Base-by-base conservation (phyloP, 2,888 invertebrate species). In the Lasioglossum villosulum region DNA sequence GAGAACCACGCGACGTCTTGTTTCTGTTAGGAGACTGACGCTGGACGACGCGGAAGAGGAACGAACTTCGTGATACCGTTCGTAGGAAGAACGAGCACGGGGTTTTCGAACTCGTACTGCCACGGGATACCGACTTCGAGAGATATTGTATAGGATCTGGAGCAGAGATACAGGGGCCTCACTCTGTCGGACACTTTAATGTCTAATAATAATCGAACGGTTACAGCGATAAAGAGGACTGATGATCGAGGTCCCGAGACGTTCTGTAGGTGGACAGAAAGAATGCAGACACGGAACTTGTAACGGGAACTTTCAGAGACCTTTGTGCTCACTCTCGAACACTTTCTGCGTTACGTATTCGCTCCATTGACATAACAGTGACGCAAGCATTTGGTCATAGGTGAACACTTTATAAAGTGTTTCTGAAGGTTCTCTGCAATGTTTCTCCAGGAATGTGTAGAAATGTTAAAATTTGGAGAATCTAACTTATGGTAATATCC, bases 151-250 rank as follows among this genome's bases (percentile, higher is more conserved):
- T n/a, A 5, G 70, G n/a, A 70, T 70, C 37, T 23, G 23, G 39
- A 39, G 39, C 39, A n/a, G 70, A 37, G 23, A 39, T 70, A 70
- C 70, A 10, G 30, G 23, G 68, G 8, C 23, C 37, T 14, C 23
- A 23, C 14, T 39, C 70, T 37, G 39, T 23, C n/a, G 34, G 66
- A 66, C 12, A 39, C 39, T 70, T 70, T 70, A 39, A 39, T n/a
- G 70, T 39, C n/a, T 39, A 70, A 70, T 70, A 70, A 39, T 70
- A 70, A 70, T 70, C 70, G 37, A 70, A n/a, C 70, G n/a, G 39
- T n/a, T 37, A 39, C 37, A 37, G n/a, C 66, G 70, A n/a, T 39
- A n/a, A n/a, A 37, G 39, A 39, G 70, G 37, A 39, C 12, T 4
- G 70, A 39, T 39, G 70, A 39, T 39, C 70, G 70, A 5, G 12